These are phyloP conservation scores for Octodonta nipae DNA, from an alignment of 2,888 invertebrate species.

Conservation along the genomic window DNA sequence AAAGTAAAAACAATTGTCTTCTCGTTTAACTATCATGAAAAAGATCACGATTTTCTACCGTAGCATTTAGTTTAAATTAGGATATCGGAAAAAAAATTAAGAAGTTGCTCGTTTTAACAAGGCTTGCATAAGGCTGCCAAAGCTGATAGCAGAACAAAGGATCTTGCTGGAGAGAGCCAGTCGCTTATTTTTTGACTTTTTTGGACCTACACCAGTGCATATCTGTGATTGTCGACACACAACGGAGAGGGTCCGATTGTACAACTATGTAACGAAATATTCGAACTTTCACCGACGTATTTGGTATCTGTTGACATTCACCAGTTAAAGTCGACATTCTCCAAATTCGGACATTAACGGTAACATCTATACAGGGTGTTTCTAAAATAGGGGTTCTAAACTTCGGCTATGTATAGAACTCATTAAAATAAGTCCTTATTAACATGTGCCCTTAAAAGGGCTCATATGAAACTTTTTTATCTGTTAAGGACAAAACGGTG, in stretches of 20 bases:
- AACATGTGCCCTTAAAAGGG: no score
- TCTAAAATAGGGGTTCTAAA: no score
- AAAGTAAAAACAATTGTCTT: neutral
- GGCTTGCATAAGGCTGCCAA: neutral
- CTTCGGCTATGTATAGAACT: no score
- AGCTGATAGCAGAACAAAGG: neutral
- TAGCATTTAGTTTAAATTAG: neutral
- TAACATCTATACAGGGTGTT: no score
- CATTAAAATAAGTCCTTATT: no score
- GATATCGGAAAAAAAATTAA: neutral
- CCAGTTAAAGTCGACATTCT: neutral
- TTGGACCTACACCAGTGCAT: neutral
- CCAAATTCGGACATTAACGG: no score
- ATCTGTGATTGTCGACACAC: neutral
- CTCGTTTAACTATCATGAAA: neutral
- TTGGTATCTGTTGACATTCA: neutral
- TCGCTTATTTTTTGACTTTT: neutral
- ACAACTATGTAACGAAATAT: neutral
- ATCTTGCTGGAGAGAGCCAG: neutral
- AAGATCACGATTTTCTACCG: neutral
- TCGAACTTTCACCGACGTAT: neutral
- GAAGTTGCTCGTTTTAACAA: neutral
- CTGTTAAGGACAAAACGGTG: no score
- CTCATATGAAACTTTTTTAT: no score
- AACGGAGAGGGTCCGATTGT: no score